Conservation (phyloP, 2,797 vertebrate species). For the Danio jaintianensis region DNA sequence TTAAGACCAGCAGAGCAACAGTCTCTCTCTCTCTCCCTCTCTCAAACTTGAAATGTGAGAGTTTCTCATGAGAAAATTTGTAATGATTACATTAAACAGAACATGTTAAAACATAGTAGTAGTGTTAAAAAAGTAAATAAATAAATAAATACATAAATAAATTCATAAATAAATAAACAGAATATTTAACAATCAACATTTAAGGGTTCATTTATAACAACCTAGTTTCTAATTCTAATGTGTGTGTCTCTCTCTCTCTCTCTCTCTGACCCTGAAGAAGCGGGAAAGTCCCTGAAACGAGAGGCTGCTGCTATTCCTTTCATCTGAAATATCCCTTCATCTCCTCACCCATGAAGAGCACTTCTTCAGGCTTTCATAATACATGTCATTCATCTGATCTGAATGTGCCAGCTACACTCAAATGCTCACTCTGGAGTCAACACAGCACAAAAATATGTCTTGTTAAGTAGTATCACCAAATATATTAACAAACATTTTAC, state of each 20-base stretch:
- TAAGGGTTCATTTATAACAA: no score
- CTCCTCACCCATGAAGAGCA: constrained; percentile 22
- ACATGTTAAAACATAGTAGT: no score
- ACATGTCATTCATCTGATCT: background rate
- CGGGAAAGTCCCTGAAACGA: constrained; percentile 81
- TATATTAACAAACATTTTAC: no score
- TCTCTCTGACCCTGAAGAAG: constrained; percentile 29
- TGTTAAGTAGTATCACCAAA: no score
- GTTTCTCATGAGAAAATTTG: no score
- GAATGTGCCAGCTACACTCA: background rate
- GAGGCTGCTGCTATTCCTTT: constrained; percentile 62
- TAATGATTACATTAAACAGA: no score
- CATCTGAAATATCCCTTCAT: constrained; percentile 41
- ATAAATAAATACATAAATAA: no score
- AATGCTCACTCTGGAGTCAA: background rate
- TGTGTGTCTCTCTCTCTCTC: constrained; percentile 4
- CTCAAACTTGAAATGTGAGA: background rate
- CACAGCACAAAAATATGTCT: background rate
- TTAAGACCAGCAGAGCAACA: constrained; percentile 64
- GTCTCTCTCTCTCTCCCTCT: constrained; percentile 33
- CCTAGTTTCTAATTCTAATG: no score
- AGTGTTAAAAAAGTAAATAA: no score
- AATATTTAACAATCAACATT: no score
- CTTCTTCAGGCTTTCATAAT: constrained; percentile 18
- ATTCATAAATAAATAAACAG: no score